Conservation (phyloP, 2,888 invertebrate species). For the Pristionchus exspectatus region DNA sequence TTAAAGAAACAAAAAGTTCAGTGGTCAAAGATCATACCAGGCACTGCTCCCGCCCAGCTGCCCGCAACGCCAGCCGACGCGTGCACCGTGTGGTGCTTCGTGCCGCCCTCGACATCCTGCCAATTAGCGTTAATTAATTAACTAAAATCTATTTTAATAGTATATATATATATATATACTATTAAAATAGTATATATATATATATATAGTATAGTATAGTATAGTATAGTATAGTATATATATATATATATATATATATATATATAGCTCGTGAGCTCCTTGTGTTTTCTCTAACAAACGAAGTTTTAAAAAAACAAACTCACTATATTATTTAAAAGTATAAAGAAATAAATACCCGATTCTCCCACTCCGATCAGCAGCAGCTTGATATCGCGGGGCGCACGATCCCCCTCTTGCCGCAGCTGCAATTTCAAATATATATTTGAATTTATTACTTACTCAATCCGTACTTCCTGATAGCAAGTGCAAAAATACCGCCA, state of each 20-base stretch:
- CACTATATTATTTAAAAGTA: no score
- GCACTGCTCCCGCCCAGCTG: background rate
- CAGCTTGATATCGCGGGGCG: conserved; percentile 91
- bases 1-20: no score
- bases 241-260: no score
- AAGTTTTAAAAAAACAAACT: no score
- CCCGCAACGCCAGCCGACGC: background rate
- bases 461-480: no score
- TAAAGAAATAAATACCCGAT: conserved; percentile 63
- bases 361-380: conserved; percentile 86
- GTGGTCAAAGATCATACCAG: background rate
- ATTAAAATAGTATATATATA: no score
- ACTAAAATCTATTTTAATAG: no score
- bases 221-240: no score
- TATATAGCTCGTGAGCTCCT: no score
- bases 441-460: background rate
- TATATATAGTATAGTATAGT: no score
- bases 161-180: no score
- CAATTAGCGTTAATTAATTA: background rate
- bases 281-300: no score
- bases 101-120: background rate
- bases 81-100: background rate
- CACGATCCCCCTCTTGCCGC: conserved; percentile 89
- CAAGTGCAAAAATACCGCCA: background rate
- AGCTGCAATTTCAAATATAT: conserved; percentile 81